Evolutionary conservation across 2,113 vertebrate species (phyloP).

Genomic region (Grammomys surdaster): DNA sequence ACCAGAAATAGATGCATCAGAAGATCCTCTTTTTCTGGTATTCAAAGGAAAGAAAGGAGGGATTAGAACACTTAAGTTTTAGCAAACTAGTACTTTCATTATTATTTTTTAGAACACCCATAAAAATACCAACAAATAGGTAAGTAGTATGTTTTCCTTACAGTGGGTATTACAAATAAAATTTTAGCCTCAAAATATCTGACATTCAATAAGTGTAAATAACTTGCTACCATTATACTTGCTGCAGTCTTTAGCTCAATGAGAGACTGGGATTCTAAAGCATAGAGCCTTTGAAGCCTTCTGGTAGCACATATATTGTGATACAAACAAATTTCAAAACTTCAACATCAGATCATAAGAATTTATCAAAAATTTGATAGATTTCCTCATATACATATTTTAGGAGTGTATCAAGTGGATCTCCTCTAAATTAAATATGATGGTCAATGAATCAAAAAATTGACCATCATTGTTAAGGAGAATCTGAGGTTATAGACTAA

Average conservation of each 20-base stretch:
- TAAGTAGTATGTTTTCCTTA: background rate
- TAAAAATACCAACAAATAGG: background rate
- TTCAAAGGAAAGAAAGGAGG: background rate
- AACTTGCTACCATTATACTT: background rate
- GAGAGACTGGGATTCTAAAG: background rate
- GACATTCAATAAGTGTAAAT: background rate
- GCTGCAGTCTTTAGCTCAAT: background rate
- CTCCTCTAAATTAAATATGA: slow-evolving; percentile 33
- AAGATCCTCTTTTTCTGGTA: background rate
- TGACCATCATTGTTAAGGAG: background rate
- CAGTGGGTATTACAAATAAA: background rate
- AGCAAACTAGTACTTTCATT: background rate
- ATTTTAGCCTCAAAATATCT: background rate
- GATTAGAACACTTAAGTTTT: background rate
- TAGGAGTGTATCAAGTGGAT: background rate
- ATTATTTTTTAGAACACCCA: background rate
- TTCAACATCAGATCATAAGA: background rate
- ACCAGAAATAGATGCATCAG: background rate
- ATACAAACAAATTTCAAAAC: background rate
- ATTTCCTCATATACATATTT: background rate
- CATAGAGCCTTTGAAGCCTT: background rate
- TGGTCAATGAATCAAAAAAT: background rate
- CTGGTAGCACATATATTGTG: background rate
- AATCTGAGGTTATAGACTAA: background rate
- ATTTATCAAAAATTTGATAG: background rate